Percentiles rank a stretch among this genome's conserved stretches.
These are phyloP conservation scores for Vimba vimba DNA, from an alignment of 2,113 vertebrate species.

Conservation along the genomic window DNA sequence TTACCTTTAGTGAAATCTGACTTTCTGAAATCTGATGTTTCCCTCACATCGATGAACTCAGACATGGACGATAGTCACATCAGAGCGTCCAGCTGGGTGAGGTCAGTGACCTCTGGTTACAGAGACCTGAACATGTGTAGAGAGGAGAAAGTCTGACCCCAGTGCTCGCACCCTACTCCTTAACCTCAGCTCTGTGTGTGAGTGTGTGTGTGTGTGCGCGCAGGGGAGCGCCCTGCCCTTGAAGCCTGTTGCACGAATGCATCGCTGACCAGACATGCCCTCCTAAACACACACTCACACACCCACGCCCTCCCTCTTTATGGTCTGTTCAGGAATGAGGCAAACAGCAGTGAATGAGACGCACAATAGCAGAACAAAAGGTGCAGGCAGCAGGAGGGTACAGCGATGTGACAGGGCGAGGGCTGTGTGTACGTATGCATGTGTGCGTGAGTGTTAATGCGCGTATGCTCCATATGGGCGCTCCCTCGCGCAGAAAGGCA, in stretches of 20 bases:
- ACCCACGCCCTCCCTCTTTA: constrained; percentile 42
- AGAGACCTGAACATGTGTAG: constrained; percentile 45
- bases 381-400: constrained; percentile 62
- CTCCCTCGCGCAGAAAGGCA: constrained; percentile 71
- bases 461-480: constrained; percentile 74
- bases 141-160: constrained; percentile 32
- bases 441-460: constrained; percentile 43
- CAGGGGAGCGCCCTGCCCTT: constrained; percentile 25
- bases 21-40: background rate
- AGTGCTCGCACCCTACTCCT: constrained; percentile 14
- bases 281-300: constrained; percentile 37
- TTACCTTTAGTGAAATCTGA: background rate
- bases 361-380: constrained; percentile 65
- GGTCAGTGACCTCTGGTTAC: constrained; percentile 48
- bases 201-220: constrained; percentile 3
- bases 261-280: constrained; percentile 24
- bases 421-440: constrained; percentile 50
- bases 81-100: constrained; percentile 56
- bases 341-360: constrained; percentile 45
- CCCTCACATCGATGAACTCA: constrained; percentile 4
- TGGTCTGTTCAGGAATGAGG: constrained; percentile 69
- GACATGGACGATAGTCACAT: constrained; percentile 37
- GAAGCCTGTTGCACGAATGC: constrained; percentile 51
- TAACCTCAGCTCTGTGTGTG: constrained; percentile 29
- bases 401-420: constrained; percentile 53